Percentiles rank a stretch among this genome's conserved stretches.
phyloP scores from a whole-genome alignment of 23 tunicate genomes.

The Corella eumyota region DNA sequence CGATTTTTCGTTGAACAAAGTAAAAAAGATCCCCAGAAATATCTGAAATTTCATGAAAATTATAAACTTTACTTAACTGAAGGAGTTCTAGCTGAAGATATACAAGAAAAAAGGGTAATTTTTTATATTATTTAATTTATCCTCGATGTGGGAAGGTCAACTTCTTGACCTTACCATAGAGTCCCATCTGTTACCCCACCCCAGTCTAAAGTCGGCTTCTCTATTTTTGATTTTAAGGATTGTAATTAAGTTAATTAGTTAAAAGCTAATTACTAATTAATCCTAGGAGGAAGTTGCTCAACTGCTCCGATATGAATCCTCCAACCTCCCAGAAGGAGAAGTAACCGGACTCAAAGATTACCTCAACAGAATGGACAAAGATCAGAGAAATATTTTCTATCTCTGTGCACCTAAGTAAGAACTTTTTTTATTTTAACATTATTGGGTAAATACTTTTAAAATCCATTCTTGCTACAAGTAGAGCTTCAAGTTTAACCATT shows the following conservation, averaged over 20 bases:
- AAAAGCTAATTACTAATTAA: no score
- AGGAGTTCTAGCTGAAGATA: slow-evolving; percentile 80
- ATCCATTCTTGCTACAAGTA: not conserved
- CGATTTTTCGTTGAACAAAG: slow-evolving; percentile 79
- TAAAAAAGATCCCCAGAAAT: slow-evolving; percentile 64
- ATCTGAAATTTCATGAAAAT: slow-evolving; percentile 46
- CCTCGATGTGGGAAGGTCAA: no score
- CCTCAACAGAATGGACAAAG: slow-evolving; percentile 56
- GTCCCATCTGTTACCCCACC: no score
- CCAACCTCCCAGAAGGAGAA: slow-evolving; percentile 53
- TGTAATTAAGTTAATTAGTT: no score
- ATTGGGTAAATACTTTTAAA: not conserved
- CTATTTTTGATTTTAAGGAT: no score
- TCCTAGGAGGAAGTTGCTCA: slow-evolving; percentile 96
- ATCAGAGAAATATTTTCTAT: slow-evolving; percentile 82
- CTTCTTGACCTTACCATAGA: no score
- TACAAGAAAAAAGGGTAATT: slow-evolving; percentile 62
- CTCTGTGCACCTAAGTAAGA: slow-evolving; percentile 74
- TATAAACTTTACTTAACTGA: slow-evolving; percentile 92
- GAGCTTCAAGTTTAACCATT: not conserved
- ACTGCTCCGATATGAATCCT: slow-evolving; percentile 80
- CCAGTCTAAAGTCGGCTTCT: no score
- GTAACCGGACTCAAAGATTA: slow-evolving; percentile 70
- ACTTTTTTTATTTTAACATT: not conserved
- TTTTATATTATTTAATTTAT: no score